Evolutionary conservation across 1,140 invertebrate genomes (phyloP), one percentile per base, ranked within the genome.

Genomic region (Grapholita molesta): DNA sequence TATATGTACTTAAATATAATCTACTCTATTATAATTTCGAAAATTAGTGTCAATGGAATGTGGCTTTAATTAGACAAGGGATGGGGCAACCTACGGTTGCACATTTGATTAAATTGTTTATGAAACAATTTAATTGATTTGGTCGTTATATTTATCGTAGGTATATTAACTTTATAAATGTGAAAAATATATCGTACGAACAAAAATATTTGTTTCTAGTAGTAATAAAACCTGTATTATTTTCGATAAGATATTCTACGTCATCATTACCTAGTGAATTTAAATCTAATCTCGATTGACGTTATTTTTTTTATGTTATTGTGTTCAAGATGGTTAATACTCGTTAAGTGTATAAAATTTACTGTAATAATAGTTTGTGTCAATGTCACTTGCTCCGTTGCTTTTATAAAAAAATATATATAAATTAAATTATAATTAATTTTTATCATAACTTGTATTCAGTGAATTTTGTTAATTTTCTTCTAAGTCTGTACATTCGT

Each of bases 11-110:
- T 48, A 48, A 48, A 38, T 12, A 38, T 38, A 38, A 38, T 38
- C 42, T 48, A 48, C 12, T 21, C 4, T 48, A 48, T 21, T 57
- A 57, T 33, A 68, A 28, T 48, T 18, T 64, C 30, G 23, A 64
- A 48, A 42, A 69, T 24, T 64, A 69, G 32, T 75, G 75, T 77
- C 77, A 75, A 79, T 79, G 70, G 64, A 69, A 77, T 66, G 70
- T 71, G 64, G 73, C 75, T 79, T 79, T 79, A 77, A 77, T 48
- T 57, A 64, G 32, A 18, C 52, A 48, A 21, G 8, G 15, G 42
- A 18, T 21, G 18, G n/a, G 42, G 42, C 42, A 48, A 18, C 42
- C n/a, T 21, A 48, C 9, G 42, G 42, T 18, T 48, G 18, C 15
- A 8, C 5, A 48, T 48, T 48, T 48, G n/a, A 48, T 21, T 4